Evolutionary conservation across 2,797 vertebrate species (phyloP), one percentile per base, ranked within the genome.

Genomic region (Sebastes glaucus): DNA sequence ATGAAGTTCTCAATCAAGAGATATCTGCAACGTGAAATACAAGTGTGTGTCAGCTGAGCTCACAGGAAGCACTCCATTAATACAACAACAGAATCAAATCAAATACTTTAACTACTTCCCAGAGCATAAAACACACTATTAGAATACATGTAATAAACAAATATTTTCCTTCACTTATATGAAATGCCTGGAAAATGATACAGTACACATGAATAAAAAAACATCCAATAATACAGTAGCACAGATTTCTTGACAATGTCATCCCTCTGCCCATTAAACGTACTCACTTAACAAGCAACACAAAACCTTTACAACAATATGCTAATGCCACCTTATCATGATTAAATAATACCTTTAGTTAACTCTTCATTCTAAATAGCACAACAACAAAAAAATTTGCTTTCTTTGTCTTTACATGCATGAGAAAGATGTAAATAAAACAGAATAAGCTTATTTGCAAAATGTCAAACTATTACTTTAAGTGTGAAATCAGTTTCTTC

Each of bases 1-100:
- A 99, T 98, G 85, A 99, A 99, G 84, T 99, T 99, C 93, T 99
- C 98, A 3, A 99, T 99, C 88, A 99, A 96, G 74, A 99, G 85
- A 83, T 97, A 97, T 93, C 98, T 99, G 95, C 28, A 84, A 13
- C 1, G 64, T 59, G 27, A 7, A 84, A 56, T 5, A 77, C 18
- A 68, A 49, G 11, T 0, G 1, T 0, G 27, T 14, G 30, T 62
- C 46, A 79, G 46, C 53, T 35, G 7, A 55, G 23, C 4, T 72
- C 46, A 78, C 7, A 23, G 27, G 18, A 18, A 56, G 53, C 11
- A 22, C 7, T 13, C 2, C 5, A 23, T 14, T 42, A 30, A 65
- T 14, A 61, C 5, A 28, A 33, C 5, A 38, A 38, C 35, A 28
- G 7, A 59, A 69, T 22, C 0, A 25, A 42, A 68, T 8, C 1